Conservation (phyloP, 2,797 vertebrate species). For the Sparus aurata region DNA sequence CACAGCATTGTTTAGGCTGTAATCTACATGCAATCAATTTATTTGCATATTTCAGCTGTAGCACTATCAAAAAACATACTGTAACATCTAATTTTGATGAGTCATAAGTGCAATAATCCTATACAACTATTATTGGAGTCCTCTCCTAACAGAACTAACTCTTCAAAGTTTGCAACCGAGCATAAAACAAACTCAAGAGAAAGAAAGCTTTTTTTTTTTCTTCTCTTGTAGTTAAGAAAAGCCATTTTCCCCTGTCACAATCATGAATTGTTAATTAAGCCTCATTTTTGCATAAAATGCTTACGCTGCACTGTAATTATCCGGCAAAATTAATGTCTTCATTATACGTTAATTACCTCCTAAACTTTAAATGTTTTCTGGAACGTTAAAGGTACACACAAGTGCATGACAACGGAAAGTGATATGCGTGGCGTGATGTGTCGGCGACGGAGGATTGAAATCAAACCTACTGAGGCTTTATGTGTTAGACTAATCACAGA, state of each 20-base stretch:
- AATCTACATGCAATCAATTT: neutral
- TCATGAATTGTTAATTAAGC: constrained; percentile 60
- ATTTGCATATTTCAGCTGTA: neutral
- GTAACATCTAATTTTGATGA: neutral
- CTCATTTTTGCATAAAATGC: constrained; percentile 62
- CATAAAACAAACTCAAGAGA: constrained; percentile 12
- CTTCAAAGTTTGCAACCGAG: constrained; percentile 2
- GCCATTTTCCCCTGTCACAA: constrained; percentile 34
- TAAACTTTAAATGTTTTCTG: constrained; percentile 40
- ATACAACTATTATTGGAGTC: neutral
- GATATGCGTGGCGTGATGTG: constrained; percentile 9
- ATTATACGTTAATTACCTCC: constrained; percentile 69
- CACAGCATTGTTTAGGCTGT: neutral
- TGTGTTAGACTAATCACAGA: constrained; percentile 38
- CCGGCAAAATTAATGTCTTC: constrained; percentile 63
- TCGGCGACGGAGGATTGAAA: constrained; percentile 6
- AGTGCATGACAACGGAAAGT: constrained; percentile 19
- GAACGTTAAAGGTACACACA: constrained; percentile 21
- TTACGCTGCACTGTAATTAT: constrained; percentile 63
- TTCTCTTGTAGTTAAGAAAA: constrained; percentile 17
- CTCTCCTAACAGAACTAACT: neutral
- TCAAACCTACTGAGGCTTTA: constrained; percentile 1
- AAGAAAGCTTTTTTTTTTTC: neutral
- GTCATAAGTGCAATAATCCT: neutral
- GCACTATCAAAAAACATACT: neutral